Conservation (phyloP, 1,140 invertebrate genomes). For the Tribolium castaneum region DNA sequence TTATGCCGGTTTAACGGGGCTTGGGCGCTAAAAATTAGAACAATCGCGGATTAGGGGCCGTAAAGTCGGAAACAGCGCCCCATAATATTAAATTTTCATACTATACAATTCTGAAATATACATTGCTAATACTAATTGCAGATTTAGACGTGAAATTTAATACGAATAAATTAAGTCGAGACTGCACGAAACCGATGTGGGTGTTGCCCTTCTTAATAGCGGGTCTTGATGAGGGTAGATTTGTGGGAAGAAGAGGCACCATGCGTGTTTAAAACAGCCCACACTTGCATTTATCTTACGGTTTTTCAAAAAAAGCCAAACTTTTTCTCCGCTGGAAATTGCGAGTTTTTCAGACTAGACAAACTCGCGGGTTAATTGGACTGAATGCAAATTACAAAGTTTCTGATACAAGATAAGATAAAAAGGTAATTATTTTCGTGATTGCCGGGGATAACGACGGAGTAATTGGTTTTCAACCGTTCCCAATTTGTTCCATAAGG, state of each 20-base stretch:
- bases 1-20: not conserved
- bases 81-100: conserved; percentile 38
- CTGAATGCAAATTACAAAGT: conserved; percentile 48
- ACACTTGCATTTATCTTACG: conserved; percentile 20
- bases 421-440: conserved; percentile 52
- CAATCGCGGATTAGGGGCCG: not conserved
- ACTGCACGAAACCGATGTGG: conserved; percentile 42
- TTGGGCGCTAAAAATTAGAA: not conserved
- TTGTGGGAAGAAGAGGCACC: conserved; percentile 13
- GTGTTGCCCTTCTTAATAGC: conserved; percentile 30
- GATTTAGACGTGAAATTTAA: conserved; percentile 47
- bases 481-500: conserved; percentile 28
- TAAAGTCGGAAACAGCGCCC: conserved; percentile 3
- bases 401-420: conserved; percentile 50
- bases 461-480: conserved; percentile 44
- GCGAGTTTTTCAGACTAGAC: not conserved
- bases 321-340: not conserved
- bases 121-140: conserved; percentile 45
- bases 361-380: conserved; percentile 37
- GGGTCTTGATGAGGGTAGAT: conserved; percentile 7
- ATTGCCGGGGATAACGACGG: conserved; percentile 45
- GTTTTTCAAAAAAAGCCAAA: not conserved
- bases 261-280: conserved; percentile 25
- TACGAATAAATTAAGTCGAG: conserved; percentile 42
- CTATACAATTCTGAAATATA: conserved; percentile 43